phyloP scores from a whole-genome alignment of 2,113 vertebrate genomes.

The Cnemophilus loriae region DNA sequence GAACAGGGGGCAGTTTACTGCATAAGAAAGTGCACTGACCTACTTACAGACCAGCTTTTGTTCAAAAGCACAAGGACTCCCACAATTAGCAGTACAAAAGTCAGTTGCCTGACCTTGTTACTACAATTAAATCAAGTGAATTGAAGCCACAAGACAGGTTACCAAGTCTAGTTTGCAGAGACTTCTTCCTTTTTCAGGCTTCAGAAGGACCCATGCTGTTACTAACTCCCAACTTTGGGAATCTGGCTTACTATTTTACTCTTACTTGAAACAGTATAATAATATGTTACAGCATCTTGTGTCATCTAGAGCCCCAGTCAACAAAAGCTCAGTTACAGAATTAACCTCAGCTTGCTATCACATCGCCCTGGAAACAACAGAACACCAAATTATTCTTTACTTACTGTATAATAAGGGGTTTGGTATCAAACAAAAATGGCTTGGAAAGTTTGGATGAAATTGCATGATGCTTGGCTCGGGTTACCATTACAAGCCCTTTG shows the following conservation, averaged over 20 bases:
- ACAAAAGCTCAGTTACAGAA: neutral
- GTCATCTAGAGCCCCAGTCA: neutral
- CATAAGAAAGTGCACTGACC: neutral
- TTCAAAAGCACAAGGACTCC: neutral
- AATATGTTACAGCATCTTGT: neutral
- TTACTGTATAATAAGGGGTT: constrained; percentile 94
- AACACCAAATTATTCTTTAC: constrained; percentile 51
- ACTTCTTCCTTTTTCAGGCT: neutral
- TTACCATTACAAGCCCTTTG: constrained; percentile 90
- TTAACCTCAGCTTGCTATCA: neutral
- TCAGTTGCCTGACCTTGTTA: neutral
- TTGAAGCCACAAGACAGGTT: neutral
- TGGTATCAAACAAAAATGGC: constrained; percentile 89
- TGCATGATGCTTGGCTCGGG: constrained; percentile 94
- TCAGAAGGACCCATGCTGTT: neutral
- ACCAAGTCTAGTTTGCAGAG: neutral
- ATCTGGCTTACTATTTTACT: neutral
- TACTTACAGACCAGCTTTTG: neutral
- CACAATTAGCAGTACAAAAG: neutral
- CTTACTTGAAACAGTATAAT: neutral
- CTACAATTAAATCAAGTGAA: neutral
- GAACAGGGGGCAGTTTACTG: neutral
- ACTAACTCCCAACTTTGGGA: neutral
- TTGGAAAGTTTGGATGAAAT: constrained; percentile 86
- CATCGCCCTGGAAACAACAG: neutral